Evolutionary conservation across 1,140 invertebrate genomes (phyloP), one percentile per base, ranked within the genome.

Genomic region (Brachionus rubens): DNA sequence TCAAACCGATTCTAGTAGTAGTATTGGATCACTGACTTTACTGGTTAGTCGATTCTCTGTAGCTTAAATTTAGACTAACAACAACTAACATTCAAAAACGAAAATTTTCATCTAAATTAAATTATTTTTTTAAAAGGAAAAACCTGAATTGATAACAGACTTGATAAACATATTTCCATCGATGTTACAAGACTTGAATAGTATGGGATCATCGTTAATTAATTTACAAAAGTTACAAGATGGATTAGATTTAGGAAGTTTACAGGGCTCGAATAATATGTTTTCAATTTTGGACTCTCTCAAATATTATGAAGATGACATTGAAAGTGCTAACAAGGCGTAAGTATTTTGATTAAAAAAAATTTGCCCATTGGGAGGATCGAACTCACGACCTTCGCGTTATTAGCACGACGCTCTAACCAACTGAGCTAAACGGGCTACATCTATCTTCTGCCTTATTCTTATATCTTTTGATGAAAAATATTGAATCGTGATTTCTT

Each of bases 1-100:
- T 65, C 59, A 65, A 43, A 65, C 59, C 26, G 59, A 65, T 43
- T 65, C 59, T 46, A 65, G 59, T 65, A 65, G 59, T 65, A 65
- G 59, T 43, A 65, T 65, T 26, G 59, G 59, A 43, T 65, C 59
- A 24, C 24, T 65, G 41, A 65, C 59, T 65, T 24, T 65, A 43
- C 43, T 65, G 59, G 59, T 65, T 46, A 46, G 59, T 65, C 16
- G 9, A 59, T 36, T 3, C 19, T 33, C 19, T 19, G n/a, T 21
- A 16, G 1, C 12, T 40, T 33, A 30, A 0, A 7, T 6, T 59
- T 33, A 36, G 9, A 36, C 9, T 36, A 36, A 5, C 3, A 9
- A 36, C 9, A 36, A 36, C 33, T 59, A 36, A 40, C 1, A 33
- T 33, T 7, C 19, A 59, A 30, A 59, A n/a, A 40, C 19, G 36